Conservation (phyloP, 1,140 invertebrate species). For the Hyles euphorbiae region DNA sequence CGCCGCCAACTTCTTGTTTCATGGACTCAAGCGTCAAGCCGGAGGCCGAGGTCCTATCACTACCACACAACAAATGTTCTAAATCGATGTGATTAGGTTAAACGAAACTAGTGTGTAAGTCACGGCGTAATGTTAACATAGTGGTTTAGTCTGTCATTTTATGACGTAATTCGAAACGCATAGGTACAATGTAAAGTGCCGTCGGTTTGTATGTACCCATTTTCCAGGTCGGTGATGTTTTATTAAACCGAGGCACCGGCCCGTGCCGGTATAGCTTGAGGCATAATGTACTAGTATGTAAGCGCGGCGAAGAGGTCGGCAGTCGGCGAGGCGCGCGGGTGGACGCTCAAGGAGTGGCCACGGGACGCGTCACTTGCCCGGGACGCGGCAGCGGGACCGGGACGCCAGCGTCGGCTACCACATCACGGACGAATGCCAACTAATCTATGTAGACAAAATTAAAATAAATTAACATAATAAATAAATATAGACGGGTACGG, state of each 20-base stretch:
- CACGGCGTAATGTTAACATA: conserved; percentile 67
- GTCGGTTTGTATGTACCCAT: conserved; percentile 63
- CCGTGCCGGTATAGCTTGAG: too few species aligned
- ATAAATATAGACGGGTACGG: conserved; percentile 56
- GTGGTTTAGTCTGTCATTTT: conserved; percentile 70
- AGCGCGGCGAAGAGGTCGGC: too few species aligned
- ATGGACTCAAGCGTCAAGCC: conserved; percentile 67
- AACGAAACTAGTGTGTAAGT: conserved; percentile 63
- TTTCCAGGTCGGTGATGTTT: conserved; percentile 30
- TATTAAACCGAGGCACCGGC: conserved; percentile 3
- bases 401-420: too few species aligned
- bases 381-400: too few species aligned
- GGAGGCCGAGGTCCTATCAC: conserved; percentile 63
- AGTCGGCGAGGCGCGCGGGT: too few species aligned
- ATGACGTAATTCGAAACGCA: conserved; percentile 64
- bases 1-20: conserved; percentile 76
- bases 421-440: conserved; percentile 43
- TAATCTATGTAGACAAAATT: conserved; percentile 38
- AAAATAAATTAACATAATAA: not conserved
- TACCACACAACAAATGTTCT: conserved; percentile 74
- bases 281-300: too few species aligned
- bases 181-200: conserved; percentile 64
- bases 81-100: conserved; percentile 73
- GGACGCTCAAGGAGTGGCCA: too few species aligned
- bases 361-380: too few species aligned